A percentile compares a stretch with the other conserved stretches of the same genome.
Conservation (phyloP, 2,888 invertebrate species). For the Lepeophtheirus nordmannii region DNA sequence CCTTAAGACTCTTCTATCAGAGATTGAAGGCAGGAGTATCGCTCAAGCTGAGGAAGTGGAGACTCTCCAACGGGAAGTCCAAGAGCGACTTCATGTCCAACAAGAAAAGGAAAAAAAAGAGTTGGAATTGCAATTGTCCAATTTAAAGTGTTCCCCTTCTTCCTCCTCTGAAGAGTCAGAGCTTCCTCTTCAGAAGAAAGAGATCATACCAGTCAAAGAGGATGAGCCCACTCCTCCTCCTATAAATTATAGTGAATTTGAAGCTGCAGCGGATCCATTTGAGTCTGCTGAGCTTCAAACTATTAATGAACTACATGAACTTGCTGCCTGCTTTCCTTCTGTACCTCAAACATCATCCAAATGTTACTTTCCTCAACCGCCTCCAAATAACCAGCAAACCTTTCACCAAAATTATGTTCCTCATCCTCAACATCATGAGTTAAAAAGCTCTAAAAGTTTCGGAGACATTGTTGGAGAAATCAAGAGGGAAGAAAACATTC, state of each 20-base stretch:
- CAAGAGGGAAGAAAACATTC: not conserved
- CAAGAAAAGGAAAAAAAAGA: too few relatives aligned
- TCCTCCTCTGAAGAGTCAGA: too few relatives aligned
- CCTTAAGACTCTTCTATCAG: too few relatives aligned
- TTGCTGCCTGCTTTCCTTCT: constrained; percentile 12
- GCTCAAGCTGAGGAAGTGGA: too few relatives aligned
- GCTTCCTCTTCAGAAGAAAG: too few relatives aligned
- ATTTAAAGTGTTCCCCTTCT: too few relatives aligned
- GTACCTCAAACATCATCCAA: not conserved
- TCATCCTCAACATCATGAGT: not conserved
- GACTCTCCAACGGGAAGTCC: too few relatives aligned
- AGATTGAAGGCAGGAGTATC: too few relatives aligned
- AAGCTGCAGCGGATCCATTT: constrained; percentile 21
- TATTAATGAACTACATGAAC: constrained; percentile 16
- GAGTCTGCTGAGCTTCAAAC: constrained; percentile 8
- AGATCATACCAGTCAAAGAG: too few relatives aligned
- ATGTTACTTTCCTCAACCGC: not conserved
- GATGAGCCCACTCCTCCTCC: not conserved
- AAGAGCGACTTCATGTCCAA: too few relatives aligned
- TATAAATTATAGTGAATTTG: constrained; percentile 20
- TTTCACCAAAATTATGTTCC: not conserved
- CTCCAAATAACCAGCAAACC: not conserved
- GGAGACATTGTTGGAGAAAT: constrained; percentile 14
- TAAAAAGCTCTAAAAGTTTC: constrained; percentile 12
- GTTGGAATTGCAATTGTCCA: too few relatives aligned